Conservation (phyloP, 2,113 vertebrate species). For the Myrmophylax atrothorax region DNA sequence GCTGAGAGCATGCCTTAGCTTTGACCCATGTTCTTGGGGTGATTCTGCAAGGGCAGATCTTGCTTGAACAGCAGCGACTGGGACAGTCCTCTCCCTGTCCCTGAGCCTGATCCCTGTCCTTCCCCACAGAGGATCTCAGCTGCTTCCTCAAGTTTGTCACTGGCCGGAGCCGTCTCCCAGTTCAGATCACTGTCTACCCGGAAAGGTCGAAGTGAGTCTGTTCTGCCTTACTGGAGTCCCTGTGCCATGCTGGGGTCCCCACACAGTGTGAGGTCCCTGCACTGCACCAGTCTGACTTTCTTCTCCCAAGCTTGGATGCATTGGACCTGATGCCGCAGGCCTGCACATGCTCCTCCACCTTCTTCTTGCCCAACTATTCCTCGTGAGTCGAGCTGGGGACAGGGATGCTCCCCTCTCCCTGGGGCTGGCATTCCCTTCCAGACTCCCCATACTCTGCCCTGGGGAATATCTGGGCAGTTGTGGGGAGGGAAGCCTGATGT, state of each 20-base stretch:
- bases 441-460: neutral
- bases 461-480: fast-evolving
- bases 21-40: neutral
- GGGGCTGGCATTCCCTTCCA: neutral
- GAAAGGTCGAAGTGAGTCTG: constrained; percentile 83
- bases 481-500: neutral
- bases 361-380: constrained; percentile 90
- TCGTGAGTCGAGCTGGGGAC: constrained; percentile 75
- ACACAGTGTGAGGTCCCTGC: neutral
- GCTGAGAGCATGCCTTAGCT: neutral
- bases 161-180: constrained; percentile 93
- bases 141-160: constrained; percentile 95
- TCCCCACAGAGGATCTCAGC: constrained; percentile 91
- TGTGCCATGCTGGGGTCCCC: neutral
- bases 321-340: constrained; percentile 92
- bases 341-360: constrained; percentile 89
- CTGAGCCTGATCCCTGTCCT: neutral
- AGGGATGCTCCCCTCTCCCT: neutral
- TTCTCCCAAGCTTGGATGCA: constrained; percentile 74
- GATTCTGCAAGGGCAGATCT: neutral
- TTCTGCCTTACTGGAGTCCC: neutral
- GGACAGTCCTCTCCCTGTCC: neutral
- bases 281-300: neutral
- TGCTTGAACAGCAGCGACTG: fast-evolving
- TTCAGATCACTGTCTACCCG: constrained; percentile 87